phyloP scores from a whole-genome alignment of 2,113 vertebrate species.

The Mionectes macconnelli region DNA sequence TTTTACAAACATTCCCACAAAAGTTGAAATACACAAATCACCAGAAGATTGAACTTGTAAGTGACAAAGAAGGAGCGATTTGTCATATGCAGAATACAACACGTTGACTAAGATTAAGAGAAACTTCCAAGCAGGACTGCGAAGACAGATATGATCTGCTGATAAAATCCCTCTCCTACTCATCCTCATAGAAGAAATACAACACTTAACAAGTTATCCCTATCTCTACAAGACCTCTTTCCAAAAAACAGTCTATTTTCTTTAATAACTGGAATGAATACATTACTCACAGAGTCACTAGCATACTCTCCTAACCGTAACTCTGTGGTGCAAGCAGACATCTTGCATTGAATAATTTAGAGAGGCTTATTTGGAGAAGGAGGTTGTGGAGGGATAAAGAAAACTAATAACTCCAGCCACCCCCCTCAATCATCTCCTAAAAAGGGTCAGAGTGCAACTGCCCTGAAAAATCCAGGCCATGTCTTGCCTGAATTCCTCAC shows the following conservation, averaged over 20 bases:
- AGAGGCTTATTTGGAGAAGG: background rate
- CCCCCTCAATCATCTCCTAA: conserved; percentile 45
- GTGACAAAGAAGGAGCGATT: background rate
- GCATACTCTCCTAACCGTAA: background rate
- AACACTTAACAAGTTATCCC: conserved; percentile 27
- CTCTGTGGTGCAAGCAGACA: background rate
- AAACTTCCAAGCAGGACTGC: background rate
- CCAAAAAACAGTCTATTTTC: background rate
- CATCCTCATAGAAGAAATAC: conserved; percentile 1
- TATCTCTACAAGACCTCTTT: conserved; percentile 1
- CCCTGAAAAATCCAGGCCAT: conserved; percentile 63
- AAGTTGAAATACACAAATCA: background rate
- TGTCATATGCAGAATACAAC: conserved; percentile 16
- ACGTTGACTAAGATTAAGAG: background rate
- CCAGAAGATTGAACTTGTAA: background rate
- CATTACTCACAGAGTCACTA: background rate
- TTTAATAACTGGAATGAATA: background rate
- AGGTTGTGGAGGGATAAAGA: background rate
- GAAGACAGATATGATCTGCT: background rate
- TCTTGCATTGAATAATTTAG: background rate
- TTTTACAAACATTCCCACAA: conserved; percentile 1
- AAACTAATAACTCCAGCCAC: conserved; percentile 23
- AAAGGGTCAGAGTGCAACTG: conserved; percentile 65
- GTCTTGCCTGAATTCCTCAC: conserved; percentile 65
- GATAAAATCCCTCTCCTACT: background rate